phyloP scores from a whole-genome alignment of 2,113 vertebrate species.

The Genyomyrus donnyi region DNA sequence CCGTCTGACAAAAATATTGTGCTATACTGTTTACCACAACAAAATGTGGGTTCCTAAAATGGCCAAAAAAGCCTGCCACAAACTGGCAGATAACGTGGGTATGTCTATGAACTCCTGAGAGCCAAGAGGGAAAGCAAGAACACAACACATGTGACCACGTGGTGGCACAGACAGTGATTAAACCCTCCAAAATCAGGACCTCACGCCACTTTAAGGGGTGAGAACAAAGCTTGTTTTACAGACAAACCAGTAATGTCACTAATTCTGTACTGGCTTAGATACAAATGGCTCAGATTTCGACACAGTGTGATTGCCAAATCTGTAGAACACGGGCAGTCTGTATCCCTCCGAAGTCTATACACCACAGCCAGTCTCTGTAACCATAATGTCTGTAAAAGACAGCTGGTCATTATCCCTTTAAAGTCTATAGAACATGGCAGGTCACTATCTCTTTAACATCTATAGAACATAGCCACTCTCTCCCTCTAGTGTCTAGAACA shows the following conservation, averaged over 20 bases:
- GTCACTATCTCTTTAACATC: background rate
- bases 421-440: background rate
- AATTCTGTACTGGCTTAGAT: background rate
- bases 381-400: background rate
- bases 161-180: background rate
- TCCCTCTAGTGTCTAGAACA: background rate
- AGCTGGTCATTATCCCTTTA: background rate
- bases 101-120: background rate
- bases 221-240: background rate
- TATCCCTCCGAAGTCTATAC: background rate
- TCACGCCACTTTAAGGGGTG: background rate
- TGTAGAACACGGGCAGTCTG: background rate
- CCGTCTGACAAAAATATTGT: background rate
- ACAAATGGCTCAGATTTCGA: background rate
- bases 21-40: conserved; percentile 2
- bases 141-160: background rate
- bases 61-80: background rate
- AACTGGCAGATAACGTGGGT: background rate
- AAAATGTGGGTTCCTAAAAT: background rate
- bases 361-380: background rate
- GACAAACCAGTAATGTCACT: background rate
- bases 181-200: background rate
- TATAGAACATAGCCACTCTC: background rate
- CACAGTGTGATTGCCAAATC: background rate
- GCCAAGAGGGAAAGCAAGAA: background rate